These are phyloP conservation scores for Gnathonemus echidnorhynchus DNA, from an alignment of 2,113 vertebrate genomes.

Conservation along the genomic window DNA sequence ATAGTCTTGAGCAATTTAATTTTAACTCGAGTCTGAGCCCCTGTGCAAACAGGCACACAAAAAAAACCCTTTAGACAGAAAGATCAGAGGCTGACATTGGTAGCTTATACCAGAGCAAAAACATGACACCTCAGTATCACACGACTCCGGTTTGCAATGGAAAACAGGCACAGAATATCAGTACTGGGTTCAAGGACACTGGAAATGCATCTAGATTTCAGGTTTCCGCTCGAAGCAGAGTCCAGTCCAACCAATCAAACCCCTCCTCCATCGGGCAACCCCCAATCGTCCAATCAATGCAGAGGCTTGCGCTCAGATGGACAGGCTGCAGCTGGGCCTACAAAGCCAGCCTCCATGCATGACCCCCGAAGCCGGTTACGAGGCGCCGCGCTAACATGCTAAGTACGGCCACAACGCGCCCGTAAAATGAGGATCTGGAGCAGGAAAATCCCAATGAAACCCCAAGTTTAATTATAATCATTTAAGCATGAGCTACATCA, in stretches of 20 bases:
- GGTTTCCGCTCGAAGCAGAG: background rate
- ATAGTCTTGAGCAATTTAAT: background rate
- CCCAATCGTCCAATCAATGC: background rate
- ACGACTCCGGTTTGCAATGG: slow-evolving; percentile 7
- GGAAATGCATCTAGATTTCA: slow-evolving; percentile 21
- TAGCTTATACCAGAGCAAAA: background rate
- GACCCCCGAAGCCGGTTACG: background rate
- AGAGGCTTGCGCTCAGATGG: background rate
- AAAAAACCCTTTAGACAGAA: background rate
- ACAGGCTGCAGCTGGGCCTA: slow-evolving; percentile 11
- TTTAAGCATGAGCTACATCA: background rate
- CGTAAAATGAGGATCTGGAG: background rate
- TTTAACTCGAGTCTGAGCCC: background rate
- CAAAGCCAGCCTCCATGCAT: background rate
- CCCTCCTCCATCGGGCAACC: background rate
- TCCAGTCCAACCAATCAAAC: background rate
- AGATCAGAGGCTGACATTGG: background rate
- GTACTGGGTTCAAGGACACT: slow-evolving; percentile 24
- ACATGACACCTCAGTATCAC: slow-evolving; percentile 17
- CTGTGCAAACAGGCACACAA: background rate
- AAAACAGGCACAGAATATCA: slow-evolving; percentile 20
- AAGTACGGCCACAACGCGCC: background rate
- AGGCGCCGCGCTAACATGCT: background rate
- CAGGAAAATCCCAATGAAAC: background rate
- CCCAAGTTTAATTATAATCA: background rate